Percentiles rank a stretch among this genome's conserved stretches.
phyloP scores from a whole-genome alignment of 2,888 invertebrate genomes.

The Gibbula magus region DNA sequence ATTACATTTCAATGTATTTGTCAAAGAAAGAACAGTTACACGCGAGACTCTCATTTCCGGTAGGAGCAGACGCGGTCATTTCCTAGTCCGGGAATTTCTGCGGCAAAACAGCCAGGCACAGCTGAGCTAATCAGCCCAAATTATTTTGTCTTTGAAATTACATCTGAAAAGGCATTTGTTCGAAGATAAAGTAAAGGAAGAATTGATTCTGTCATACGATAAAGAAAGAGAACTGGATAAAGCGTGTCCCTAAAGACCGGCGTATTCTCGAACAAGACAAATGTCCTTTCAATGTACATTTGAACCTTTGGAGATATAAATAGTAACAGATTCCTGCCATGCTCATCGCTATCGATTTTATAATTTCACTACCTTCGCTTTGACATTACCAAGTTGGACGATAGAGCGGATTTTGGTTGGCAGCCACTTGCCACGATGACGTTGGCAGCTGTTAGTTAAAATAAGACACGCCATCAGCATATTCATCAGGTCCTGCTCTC shows the following conservation, averaged over 20 bases:
- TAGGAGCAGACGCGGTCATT: not conserved
- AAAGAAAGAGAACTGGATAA: not conserved
- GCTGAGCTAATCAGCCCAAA: not conserved
- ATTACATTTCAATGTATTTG: not conserved
- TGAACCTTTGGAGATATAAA: not conserved
- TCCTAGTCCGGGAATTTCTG: not conserved
- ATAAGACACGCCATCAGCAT: too few relatives aligned
- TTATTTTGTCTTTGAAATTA: conserved; percentile 1
- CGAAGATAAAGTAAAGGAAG: not conserved
- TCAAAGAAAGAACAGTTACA: not conserved
- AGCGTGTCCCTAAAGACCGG: not conserved
- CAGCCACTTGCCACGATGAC: too few relatives aligned
- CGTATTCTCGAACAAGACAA: not conserved
- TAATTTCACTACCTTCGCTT: not conserved
- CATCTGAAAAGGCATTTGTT: not conserved
- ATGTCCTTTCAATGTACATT: too few relatives aligned
- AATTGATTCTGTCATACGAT: not conserved
- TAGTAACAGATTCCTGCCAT: not conserved
- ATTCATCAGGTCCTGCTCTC: too few relatives aligned
- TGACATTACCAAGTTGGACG: not conserved
- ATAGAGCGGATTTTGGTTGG: not conserved
- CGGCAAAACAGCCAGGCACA: not conserved
- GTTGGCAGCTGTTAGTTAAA: too few relatives aligned
- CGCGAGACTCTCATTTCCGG: conserved; percentile 11
- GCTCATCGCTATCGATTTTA: not conserved